phyloP scores from a whole-genome alignment of 1,140 invertebrate species.

The Drepana arcuata region DNA sequence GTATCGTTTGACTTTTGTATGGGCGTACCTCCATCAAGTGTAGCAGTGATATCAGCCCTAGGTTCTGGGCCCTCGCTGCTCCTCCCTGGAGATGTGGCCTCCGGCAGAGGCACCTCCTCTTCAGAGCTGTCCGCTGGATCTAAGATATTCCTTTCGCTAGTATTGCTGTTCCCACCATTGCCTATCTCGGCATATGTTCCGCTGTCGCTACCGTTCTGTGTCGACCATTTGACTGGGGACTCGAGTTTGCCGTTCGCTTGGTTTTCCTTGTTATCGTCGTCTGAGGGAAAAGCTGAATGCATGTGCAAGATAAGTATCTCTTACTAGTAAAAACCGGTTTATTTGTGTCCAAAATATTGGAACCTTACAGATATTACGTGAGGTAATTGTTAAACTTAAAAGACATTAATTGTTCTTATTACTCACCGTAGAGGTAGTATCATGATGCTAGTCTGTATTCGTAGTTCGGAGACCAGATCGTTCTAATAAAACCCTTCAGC shows the following conservation, averaged over 20 bases:
- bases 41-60: slow-evolving; percentile 53
- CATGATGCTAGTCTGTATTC: no score
- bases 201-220: slow-evolving; percentile 59
- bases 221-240: slow-evolving; percentile 56
- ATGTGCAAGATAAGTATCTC: no score
- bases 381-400: no score
- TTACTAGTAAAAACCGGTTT: no score
- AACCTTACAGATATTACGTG: no score
- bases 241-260: slow-evolving; percentile 61
- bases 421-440: no score
- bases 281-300: slow-evolving; percentile 28
- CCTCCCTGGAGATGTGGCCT: slow-evolving; percentile 55
- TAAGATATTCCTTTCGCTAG: slow-evolving; percentile 49
- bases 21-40: slow-evolving; percentile 53
- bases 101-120: slow-evolving; percentile 55
- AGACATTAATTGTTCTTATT: no score
- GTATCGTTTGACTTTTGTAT: no score
- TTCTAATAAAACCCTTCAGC: no score
- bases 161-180: slow-evolving; percentile 40
- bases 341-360: no score
- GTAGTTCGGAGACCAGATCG: no score
- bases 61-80: slow-evolving; percentile 63
- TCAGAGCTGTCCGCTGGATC: slow-evolving; percentile 63
- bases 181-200: slow-evolving; percentile 63
- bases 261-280: slow-evolving; percentile 66